Percentiles rank a stretch among this genome's conserved stretches.
phyloP scores from a whole-genome alignment of 2,888 invertebrate genomes.

The Stictocephala bisonia region DNA sequence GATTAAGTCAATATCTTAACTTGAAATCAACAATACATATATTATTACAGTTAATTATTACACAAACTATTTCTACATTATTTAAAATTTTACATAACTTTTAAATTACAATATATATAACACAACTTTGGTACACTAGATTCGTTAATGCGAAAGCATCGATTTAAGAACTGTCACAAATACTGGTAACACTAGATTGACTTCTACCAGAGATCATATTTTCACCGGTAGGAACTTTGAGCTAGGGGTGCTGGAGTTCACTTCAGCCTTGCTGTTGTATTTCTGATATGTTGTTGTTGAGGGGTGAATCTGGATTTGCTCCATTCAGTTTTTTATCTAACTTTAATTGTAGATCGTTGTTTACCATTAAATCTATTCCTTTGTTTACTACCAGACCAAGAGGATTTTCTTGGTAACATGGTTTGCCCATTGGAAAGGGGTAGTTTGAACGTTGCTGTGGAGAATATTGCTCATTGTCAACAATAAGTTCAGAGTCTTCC shows the following conservation, averaged over 20 bases:
- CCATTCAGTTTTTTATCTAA: conserved; percentile 29
- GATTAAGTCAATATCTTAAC: too few relatives aligned
- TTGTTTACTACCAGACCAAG: conserved; percentile 48
- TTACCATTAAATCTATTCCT: background rate
- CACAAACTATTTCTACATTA: background rate
- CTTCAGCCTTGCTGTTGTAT: too few relatives aligned
- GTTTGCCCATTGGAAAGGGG: conserved; percentile 9
- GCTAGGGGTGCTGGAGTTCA: too few relatives aligned
- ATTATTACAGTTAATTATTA: too few relatives aligned
- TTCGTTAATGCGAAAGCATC: background rate
- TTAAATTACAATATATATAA: background rate
- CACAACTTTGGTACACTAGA: conserved; percentile 42
- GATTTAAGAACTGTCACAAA: background rate
- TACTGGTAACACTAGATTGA: conserved; percentile 16
- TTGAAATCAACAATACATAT: too few relatives aligned
- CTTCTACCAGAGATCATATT: conserved; percentile 18
- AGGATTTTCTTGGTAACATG: conserved; percentile 41
- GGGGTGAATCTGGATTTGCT: conserved; percentile 66
- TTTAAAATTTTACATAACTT: background rate
- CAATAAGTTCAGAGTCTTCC: conserved; percentile 46
- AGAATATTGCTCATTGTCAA: conserved; percentile 46
- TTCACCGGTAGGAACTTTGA: conserved; percentile 45
- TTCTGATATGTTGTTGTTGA: conserved; percentile 71
- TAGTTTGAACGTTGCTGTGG: conserved; percentile 42
- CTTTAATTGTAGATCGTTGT: conserved; percentile 36